These are phyloP conservation scores for Bryconaethiops microstoma DNA, from an alignment of 2,797 vertebrate species.

Conservation along the genomic window DNA sequence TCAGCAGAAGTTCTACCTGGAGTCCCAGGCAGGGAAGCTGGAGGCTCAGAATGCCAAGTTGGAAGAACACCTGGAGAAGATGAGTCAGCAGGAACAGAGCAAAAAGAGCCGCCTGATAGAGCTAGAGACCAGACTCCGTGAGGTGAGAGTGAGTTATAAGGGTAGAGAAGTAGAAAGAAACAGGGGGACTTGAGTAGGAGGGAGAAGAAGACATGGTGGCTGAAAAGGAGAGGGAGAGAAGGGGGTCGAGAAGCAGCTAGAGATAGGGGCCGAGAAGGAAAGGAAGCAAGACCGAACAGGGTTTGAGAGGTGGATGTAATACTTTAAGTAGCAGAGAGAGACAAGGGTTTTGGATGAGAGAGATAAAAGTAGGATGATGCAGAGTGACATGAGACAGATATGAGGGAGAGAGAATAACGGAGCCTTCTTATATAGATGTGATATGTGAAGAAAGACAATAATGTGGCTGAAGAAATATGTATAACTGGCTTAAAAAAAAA, in stretches of 20 bases:
- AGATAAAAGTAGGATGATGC: not conserved
- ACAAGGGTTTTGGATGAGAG: not conserved
- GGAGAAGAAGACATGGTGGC: not conserved
- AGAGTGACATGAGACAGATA: not conserved
- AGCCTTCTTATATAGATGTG: not conserved
- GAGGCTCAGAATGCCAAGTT: slow-evolving; percentile 92
- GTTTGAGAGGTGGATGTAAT: not conserved
- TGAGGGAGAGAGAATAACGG: not conserved
- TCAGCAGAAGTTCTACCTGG: slow-evolving; percentile 97
- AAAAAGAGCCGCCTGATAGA: slow-evolving; percentile 89
- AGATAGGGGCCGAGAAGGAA: slow-evolving; percentile 71
- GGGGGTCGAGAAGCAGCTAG: slow-evolving; percentile 13
- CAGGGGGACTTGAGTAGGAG: not conserved
- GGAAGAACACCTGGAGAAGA: slow-evolving; percentile 97
- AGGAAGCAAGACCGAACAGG: not conserved
- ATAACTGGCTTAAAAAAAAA: not conserved
- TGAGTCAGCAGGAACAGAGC: slow-evolving; percentile 95
- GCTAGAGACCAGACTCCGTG: slow-evolving; percentile 79
- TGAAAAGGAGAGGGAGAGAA: not conserved
- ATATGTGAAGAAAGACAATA: slow-evolving; percentile 17
- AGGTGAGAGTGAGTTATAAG: slow-evolving; percentile 75
- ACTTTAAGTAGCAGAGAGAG: not conserved
- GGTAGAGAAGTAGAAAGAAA: slow-evolving; percentile 62
- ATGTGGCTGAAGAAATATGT: slow-evolving; percentile 15
- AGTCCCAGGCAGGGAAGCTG: slow-evolving; percentile 84